Evolutionary conservation across 1,140 invertebrate genomes (phyloP), one percentile per base, ranked within the genome.

Genomic region (Dinothrombium tinctorium): DNA sequence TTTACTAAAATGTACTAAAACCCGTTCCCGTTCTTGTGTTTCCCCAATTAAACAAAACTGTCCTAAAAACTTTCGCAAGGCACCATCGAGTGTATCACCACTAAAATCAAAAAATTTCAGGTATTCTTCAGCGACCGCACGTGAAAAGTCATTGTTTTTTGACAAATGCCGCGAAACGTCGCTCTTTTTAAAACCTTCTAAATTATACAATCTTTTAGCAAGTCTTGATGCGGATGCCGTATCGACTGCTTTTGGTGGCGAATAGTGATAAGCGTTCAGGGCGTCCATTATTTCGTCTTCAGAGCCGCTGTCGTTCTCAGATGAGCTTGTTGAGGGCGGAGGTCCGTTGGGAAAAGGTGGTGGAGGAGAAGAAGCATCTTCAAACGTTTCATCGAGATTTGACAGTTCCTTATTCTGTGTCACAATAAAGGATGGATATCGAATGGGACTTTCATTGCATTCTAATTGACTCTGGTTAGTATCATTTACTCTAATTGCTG

Each of bases 61-160:
- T 50, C 73, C 72, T 37, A 96, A 69, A 63, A 99, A 98, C 56
- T 81, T 76, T 43, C 89, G 69, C 48, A 99, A 62, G 46, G 92
- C 83, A 47, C 73, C 71, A 65, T 98, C 92, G 49, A 99, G 64
- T 33, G 79, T 77, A 55, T 78, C 70, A 44, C 71, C 71, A 46
- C 74, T 69, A 54, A 98, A 94, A 52, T 73, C 74, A 62, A 98
- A 98, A 62, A 86, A 82, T 53, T 78, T 80, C 47, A 96, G 64
- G 64, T 95, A 98, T 63, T 98, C 89, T 54, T 90, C 86, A 23
- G 87, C 86, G 11, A 98, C 87, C 12, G 80, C 76, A 52, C 73
- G 71, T 50, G 76, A 87, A 59, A 94, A 96, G 51, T 95, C 87
- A 63, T 95, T 95, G 66, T 89, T 90, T 76, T 94, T 95, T 61